phyloP scores from a whole-genome alignment of 2,113 vertebrate genomes.

The Coryphaenoides rupestris region DNA sequence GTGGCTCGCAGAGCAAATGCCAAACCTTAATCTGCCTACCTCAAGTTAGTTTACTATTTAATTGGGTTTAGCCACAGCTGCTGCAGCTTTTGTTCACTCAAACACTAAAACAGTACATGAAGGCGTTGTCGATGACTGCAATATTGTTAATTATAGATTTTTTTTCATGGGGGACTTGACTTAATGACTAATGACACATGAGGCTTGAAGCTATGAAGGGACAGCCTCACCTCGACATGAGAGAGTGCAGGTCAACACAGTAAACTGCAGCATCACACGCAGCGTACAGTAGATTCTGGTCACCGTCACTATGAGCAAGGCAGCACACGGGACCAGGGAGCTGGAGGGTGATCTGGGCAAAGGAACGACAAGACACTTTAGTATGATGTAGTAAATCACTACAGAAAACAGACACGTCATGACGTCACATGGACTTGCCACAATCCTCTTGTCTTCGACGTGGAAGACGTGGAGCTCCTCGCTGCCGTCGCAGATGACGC shows the following conservation, averaged over 20 bases:
- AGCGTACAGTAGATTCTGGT: conserved; percentile 71
- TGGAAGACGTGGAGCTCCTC: conserved; percentile 76
- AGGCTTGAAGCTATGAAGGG: too few relatives aligned
- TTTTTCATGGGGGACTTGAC: too few relatives aligned
- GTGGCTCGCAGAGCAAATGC: too few relatives aligned
- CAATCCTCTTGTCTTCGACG: conserved; percentile 66
- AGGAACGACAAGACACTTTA: conserved; percentile 5
- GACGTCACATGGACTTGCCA: conserved; percentile 69
- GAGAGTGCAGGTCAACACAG: conserved; percentile 62
- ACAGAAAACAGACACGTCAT: background rate
- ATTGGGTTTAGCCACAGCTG: too few relatives aligned
- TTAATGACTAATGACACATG: too few relatives aligned
- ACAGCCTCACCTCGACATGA: conserved; percentile 70
- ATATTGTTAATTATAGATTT: too few relatives aligned
- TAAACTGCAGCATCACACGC: conserved; percentile 81
- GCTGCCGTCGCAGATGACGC: conserved; percentile 75
- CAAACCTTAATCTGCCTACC: too few relatives aligned
- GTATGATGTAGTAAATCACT: background rate
- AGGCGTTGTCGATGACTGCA: too few relatives aligned
- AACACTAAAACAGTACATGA: too few relatives aligned
- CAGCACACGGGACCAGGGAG: conserved; percentile 79
- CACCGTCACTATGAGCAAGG: conserved; percentile 69
- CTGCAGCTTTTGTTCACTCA: too few relatives aligned
- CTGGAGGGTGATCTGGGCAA: conserved; percentile 73
- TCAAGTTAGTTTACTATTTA: too few relatives aligned